Evolutionary conservation across 1,140 invertebrate genomes (phyloP).

Genomic region (Fopius arisanus): DNA sequence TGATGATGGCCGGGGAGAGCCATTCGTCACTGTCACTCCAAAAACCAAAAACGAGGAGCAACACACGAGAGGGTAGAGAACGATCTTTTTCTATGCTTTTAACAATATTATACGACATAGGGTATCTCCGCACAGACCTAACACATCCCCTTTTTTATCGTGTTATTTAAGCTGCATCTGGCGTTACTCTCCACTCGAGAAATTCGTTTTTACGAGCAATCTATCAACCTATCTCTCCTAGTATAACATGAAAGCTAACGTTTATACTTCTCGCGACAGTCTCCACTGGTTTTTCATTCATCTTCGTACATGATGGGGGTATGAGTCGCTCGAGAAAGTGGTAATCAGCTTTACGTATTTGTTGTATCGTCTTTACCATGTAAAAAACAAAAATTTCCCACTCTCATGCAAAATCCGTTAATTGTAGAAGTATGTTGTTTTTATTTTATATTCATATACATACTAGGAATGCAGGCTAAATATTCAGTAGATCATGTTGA

Average conservation of each 20-base stretch:
- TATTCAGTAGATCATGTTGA: too few species aligned
- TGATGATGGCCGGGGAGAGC: slow-evolving; percentile 44
- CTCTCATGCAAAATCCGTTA: not conserved
- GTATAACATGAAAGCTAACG: not conserved
- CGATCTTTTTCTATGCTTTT: slow-evolving; percentile 54
- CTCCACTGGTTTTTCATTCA: not conserved
- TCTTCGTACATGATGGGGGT: not conserved
- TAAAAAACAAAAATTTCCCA: not conserved
- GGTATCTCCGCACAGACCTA: slow-evolving; percentile 38
- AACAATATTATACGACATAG: slow-evolving; percentile 54
- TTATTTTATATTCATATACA: too few species aligned
- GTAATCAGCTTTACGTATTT: not conserved
- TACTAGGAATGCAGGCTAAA: too few species aligned
- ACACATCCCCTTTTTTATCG: not conserved
- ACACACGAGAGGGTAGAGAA: not conserved
- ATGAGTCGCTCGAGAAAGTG: not conserved
- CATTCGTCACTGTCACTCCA: slow-evolving; percentile 57
- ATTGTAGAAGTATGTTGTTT: too few species aligned
- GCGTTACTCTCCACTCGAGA: not conserved
- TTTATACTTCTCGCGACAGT: slow-evolving; percentile 17
- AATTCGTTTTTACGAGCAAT: slow-evolving; percentile 22
- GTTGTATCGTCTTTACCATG: not conserved
- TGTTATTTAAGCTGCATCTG: slow-evolving; percentile 13
- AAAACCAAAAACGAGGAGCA: slow-evolving; percentile 6
- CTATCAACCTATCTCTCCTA: slow-evolving; percentile 39